Evolutionary conservation across 2,113 vertebrate species (phyloP).

Genomic region (Ammodytes marinus): DNA sequence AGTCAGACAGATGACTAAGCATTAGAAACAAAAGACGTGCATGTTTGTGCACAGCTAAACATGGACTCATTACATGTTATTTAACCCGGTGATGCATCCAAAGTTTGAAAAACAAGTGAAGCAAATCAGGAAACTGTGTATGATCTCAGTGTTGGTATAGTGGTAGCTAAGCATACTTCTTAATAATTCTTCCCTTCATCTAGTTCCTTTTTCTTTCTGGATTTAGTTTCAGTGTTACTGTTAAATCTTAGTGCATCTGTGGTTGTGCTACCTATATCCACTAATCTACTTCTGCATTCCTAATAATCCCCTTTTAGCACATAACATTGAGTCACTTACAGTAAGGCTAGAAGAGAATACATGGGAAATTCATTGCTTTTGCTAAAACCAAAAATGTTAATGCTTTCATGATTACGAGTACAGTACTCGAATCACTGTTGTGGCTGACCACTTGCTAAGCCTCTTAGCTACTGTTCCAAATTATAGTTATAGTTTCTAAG

Average conservation of each 20-base stretch:
- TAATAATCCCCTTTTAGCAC: background rate
- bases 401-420: background rate
- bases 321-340: slow-evolving; percentile 1
- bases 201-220: background rate
- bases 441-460: background rate
- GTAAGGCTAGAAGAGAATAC: background rate
- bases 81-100: slow-evolving; percentile 2
- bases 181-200: background rate
- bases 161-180: background rate
- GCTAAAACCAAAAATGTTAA: background rate
- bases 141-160: background rate
- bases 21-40: slow-evolving; percentile 48
- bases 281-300: slow-evolving; percentile 28
- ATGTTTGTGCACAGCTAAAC: slow-evolving; percentile 31
- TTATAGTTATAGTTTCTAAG: background rate
- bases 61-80: slow-evolving; percentile 17
- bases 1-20: slow-evolving; percentile 56
- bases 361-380: background rate
- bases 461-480: background rate
- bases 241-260: background rate
- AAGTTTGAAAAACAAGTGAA: slow-evolving; percentile 1
- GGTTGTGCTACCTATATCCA: background rate
- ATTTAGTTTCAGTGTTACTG: background rate
- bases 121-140: background rate
- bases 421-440: background rate